Base-by-base conservation (phyloP, 2,113 vertebrate genomes). In the Beaufortia kweichowensis region DNA sequence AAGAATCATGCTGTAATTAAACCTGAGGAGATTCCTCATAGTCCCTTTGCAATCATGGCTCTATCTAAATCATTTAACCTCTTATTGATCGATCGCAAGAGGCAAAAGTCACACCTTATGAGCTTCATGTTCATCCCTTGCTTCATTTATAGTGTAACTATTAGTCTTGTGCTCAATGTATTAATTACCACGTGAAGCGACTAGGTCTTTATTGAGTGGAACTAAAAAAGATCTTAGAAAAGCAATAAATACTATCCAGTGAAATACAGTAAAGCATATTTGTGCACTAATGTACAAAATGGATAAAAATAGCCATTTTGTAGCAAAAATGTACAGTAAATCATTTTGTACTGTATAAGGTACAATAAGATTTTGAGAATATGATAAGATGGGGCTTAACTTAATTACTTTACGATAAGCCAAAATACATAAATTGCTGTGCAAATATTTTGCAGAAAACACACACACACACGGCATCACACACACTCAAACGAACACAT, bases 61-160 rank as follows among this genome's bases (percentile, higher is more conserved):
- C 35, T 23, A 29, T 73, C 23, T 41, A 23, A 46, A 19, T 29
- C 6, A 28, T 48, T 74, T 61, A 61, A 41, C 69, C 71, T 48
- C 21, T 74, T 48, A 61, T 74, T 74, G 71, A 62, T 24, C 48
- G 39, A 74, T 46, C 19, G 57, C 35, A 74, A 15, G 6, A 31
- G 24, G 39, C 19, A 14, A 74, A 62, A 59, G 21, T 72, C 3
- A 0, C 29, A 70, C 19, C 69, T 57, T 59, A 26, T 43, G 24
- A 72, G 55, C 69, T 60, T 59, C 35, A 15, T 72, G 35, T 3
- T 74, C 39, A 48, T 11, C 19, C 53, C 71, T 31, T 1, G 9
- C 55, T 46, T 74, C 21, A 74, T 74, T 59, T 62, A 61, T 56
- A 10, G 31, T 8, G 39, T 29, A 46, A 62, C 23, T 31, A 31